Base-by-base conservation (phyloP, 2,797 vertebrate genomes). In the Linurgus olivaceus region DNA sequence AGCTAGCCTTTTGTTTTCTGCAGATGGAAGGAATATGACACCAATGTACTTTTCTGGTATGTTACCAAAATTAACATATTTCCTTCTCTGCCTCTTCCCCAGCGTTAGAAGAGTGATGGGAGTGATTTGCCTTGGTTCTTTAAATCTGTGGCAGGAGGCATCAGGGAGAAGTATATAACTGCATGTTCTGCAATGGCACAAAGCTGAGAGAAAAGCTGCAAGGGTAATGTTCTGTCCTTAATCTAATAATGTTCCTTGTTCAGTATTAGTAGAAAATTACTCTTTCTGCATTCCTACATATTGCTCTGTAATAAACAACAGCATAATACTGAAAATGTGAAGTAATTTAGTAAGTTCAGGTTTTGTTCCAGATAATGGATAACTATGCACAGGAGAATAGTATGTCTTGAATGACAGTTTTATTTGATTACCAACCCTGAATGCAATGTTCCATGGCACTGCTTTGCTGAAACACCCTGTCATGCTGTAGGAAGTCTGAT, bases 221-320 rank as follows among this genome's bases (percentile, higher is more conserved):
- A 92, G 86, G 93, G 83, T 93, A 96, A 95, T 81, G 80, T 92
- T 94, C 76, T 95, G 82, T 96, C 74, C 74, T 93, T 95, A 96
- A 94, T 96, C 91, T 95, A 94, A 95, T 92, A 90, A 95, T 59
- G 57, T 84, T 95, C 86, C 59, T 67, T 93, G 93, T 86, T 95
- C 86, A 73, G 51, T 93, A 91, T 93, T 93, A 94, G 85, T 59
- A 88, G 88, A 93, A 94, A 96, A 94, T 93, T 2, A 82, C 59
- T 90, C 65, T 95, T 88, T 94, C 90, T 95, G 71, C 45, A 78
- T 95, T 96, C 88, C 70, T 95, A 90, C 80, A 37, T 55, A 73
- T 55, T 84, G 59, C 59, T 92, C 18, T 84, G n/a, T 96, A 90
- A 94, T 88, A 95, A 94, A 94, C 87, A 94, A 81, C 74, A 72